Conservation (phyloP, 2,113 vertebrate species). For the Ailurus styani region DNA sequence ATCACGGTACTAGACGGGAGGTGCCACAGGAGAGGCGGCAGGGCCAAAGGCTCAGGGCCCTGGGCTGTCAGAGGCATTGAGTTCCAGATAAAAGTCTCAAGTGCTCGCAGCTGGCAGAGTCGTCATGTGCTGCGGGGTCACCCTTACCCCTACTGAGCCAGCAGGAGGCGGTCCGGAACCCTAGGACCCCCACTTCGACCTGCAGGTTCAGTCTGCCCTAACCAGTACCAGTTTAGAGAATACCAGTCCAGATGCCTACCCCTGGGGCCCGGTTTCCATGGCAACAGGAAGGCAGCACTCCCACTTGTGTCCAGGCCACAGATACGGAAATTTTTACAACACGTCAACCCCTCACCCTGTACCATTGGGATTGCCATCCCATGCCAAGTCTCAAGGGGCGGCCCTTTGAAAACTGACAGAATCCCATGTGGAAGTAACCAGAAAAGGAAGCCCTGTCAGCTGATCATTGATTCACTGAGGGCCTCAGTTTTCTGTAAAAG, state of each 20-base stretch:
- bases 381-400: neutral
- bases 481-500: neutral
- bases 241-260: neutral
- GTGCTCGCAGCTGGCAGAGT: neutral
- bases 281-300: neutral
- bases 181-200: neutral
- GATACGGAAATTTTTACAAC: neutral
- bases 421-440: neutral
- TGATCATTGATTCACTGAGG: neutral
- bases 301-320: neutral
- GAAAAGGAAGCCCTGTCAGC: neutral
- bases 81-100: slow-evolving; percentile 51
- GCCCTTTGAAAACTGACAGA: neutral
- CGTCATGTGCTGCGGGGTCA: neutral
- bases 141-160: neutral
- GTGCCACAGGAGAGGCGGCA: neutral
- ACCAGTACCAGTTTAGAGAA: neutral
- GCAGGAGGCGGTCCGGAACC: neutral
- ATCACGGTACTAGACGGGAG: neutral
- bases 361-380: neutral
- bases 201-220: neutral
- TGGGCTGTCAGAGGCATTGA: neutral
- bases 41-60: neutral
- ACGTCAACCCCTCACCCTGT: neutral
- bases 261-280: neutral